Percentiles rank a stretch among this genome's conserved stretches.
phyloP scores from a whole-genome alignment of 2,888 invertebrate species.

The Anodontia alba region DNA sequence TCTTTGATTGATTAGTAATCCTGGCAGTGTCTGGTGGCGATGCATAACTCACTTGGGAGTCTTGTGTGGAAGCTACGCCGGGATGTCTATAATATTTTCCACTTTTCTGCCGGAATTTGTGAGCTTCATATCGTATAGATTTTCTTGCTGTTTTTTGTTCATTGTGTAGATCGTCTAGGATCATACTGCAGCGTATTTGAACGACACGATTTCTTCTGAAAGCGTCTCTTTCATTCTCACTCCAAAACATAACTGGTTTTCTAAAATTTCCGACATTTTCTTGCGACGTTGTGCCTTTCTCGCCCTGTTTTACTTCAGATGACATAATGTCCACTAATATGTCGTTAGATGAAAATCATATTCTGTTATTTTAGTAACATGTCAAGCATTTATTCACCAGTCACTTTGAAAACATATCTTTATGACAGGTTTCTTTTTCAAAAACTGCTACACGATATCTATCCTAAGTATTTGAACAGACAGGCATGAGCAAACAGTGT shows the following conservation, averaged over 20 bases:
- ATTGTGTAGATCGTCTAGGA: slow-evolving; percentile 57
- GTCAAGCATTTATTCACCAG: too few relatives aligned
- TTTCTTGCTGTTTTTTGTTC: slow-evolving; percentile 49
- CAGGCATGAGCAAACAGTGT: too few relatives aligned
- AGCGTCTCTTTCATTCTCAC: slow-evolving; percentile 65
- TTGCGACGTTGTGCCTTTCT: not conserved
- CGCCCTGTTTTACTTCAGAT: not conserved
- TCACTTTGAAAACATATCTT: too few relatives aligned
- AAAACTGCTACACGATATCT: too few relatives aligned
- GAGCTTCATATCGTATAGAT: slow-evolving; percentile 57
- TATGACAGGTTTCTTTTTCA: too few relatives aligned
- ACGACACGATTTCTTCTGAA: slow-evolving; percentile 64
- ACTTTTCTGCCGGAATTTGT: slow-evolving; percentile 59
- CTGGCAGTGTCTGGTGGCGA: not conserved
- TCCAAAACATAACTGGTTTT: slow-evolving; percentile 53
- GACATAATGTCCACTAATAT: not conserved
- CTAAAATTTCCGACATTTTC: not conserved
- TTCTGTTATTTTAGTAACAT: not conserved
- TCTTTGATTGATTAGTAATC: not conserved
- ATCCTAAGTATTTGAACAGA: too few relatives aligned
- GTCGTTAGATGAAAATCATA: not conserved
- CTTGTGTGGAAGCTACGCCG: not conserved
- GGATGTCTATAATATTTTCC: slow-evolving; percentile 38
- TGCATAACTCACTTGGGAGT: not conserved
- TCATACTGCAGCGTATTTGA: slow-evolving; percentile 61